A percentile compares a stretch with the other conserved stretches of the same genome.
These are phyloP conservation scores for Piliocolobus tephrosceles DNA, from an alignment of 2,113 vertebrate genomes.

Conservation along the genomic window DNA sequence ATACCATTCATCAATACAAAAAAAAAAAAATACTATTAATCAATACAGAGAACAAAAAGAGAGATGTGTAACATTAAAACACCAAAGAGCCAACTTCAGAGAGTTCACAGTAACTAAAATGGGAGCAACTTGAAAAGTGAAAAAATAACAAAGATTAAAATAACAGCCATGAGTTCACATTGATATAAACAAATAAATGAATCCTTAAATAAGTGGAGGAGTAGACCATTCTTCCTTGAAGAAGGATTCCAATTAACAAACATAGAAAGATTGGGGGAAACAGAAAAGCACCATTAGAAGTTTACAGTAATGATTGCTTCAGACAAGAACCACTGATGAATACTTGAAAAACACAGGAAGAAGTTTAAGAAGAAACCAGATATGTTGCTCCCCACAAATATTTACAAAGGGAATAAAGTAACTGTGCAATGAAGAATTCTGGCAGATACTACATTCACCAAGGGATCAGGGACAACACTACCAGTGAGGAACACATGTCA, in stretches of 20 bases:
- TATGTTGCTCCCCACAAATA: background rate
- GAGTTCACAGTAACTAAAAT: background rate
- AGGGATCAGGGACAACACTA: background rate
- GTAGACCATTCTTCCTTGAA: background rate
- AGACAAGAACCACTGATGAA: background rate
- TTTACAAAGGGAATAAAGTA: background rate
- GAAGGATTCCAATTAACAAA: background rate
- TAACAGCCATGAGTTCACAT: background rate
- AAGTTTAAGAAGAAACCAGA: slow-evolving; percentile 3
- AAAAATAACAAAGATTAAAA: background rate
- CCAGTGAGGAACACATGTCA: background rate
- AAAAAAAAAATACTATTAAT: background rate
- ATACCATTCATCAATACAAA: background rate
- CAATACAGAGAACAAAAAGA: background rate
- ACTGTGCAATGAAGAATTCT: background rate
- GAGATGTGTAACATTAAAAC: background rate
- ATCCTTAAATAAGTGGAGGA: background rate
- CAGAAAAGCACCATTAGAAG: background rate
- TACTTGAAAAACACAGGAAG: background rate
- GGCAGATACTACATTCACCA: background rate
- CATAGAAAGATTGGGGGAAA: background rate
- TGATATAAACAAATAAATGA: background rate
- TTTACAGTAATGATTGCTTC: background rate
- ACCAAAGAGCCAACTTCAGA: background rate
- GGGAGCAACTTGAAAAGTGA: background rate